phyloP scores from a whole-genome alignment of 1,140 invertebrate genomes.

The Hyposmocoma kahamanoa region DNA sequence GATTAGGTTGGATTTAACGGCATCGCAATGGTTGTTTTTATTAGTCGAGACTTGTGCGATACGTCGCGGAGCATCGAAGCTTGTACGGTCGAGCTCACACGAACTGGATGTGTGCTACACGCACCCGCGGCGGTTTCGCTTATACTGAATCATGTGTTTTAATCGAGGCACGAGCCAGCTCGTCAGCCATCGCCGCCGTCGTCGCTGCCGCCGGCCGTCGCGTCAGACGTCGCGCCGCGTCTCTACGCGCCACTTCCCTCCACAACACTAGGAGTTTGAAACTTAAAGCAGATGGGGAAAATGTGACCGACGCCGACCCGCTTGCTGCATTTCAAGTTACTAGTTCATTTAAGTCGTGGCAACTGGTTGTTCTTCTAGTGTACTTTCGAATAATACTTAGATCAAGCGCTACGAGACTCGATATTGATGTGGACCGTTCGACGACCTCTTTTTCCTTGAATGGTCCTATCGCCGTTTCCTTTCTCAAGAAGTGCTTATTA shows the following conservation, averaged over 20 bases:
- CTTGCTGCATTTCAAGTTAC: constrained; percentile 20
- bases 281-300: too few species aligned
- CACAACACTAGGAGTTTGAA: too few species aligned
- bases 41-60: background rate
- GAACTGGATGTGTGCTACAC: background rate
- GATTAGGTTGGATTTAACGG: background rate
- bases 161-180: too few species aligned
- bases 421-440: too few species aligned
- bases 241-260: background rate
- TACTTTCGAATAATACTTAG: constrained; percentile 19
- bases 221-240: background rate
- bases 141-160: background rate
- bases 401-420: background rate
- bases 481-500: background rate
- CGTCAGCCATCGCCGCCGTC: constrained; percentile 45
- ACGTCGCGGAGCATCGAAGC: background rate
- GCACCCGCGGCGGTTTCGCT: background rate
- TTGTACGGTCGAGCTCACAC: background rate
- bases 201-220: background rate
- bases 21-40: background rate
- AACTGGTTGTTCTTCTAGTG: constrained; percentile 20
- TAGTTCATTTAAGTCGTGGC: constrained; percentile 20
- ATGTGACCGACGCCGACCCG: too few species aligned
- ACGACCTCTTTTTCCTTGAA: background rate
- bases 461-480: background rate